Conservation (phyloP, 2,888 invertebrate genomes). For the Geotrupes spiniger region DNA sequence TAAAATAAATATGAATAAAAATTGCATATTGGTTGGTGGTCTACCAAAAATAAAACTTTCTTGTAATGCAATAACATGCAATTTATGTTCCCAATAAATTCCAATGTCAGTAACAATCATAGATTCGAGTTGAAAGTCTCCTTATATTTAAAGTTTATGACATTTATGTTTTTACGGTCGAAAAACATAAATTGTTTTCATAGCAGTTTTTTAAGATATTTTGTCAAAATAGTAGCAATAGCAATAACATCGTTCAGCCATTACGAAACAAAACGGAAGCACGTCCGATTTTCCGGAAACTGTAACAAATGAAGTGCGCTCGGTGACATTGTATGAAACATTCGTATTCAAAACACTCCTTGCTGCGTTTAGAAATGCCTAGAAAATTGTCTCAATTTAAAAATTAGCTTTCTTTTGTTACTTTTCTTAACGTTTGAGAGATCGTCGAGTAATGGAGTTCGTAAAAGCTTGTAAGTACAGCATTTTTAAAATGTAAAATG, state of each 20-base stretch:
- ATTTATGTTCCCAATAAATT: too few species aligned
- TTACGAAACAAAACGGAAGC: conserved; percentile 18
- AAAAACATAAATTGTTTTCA: too few species aligned
- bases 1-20: too few species aligned
- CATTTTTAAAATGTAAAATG: conserved; percentile 21
- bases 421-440: conserved; percentile 14
- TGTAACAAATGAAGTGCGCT: conserved; percentile 20
- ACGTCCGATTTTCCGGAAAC: conserved; percentile 18
- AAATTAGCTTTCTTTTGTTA: conserved; percentile 23
- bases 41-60: too few species aligned
- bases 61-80: too few species aligned
- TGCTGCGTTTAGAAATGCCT: conserved; percentile 8
- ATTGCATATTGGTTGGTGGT: too few species aligned
- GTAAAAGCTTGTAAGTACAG: conserved; percentile 18
- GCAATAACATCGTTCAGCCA: conserved; percentile 1
- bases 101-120: too few species aligned
- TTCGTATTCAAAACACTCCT: conserved; percentile 16
- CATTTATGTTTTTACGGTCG: too few species aligned
- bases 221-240: too few species aligned
- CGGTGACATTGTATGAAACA: conserved; percentile 11
- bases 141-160: too few species aligned
- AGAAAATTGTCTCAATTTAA: conserved; percentile 22
- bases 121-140: too few species aligned
- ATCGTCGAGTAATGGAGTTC: conserved; percentile 16
- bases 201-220: too few species aligned